Conservation (phyloP, 35 echinoderm and acorn worm genomes). For the Anneissia japonica region DNA sequence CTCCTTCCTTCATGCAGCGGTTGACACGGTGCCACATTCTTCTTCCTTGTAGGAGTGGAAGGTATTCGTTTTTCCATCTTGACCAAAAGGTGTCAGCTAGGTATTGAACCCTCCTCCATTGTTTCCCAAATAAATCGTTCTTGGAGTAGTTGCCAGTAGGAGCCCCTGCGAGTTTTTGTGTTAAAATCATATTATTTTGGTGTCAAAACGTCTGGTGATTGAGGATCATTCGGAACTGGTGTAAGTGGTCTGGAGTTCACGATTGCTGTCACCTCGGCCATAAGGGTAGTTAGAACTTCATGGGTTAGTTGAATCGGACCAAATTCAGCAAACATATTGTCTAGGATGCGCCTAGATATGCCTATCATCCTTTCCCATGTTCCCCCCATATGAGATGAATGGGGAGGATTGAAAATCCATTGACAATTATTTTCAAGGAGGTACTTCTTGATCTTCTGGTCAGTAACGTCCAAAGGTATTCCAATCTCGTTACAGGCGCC, state of each 20-base stretch:
- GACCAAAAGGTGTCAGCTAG: background rate
- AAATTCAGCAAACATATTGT: background rate
- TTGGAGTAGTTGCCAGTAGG: background rate
- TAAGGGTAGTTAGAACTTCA: background rate
- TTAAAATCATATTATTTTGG: slow-evolving; percentile 1
- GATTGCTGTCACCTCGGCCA: background rate
- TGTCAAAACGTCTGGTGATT: background rate
- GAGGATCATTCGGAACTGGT: background rate
- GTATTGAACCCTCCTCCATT: background rate
- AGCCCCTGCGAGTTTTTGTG: background rate
- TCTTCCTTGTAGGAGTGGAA: background rate
- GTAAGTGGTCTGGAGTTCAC: background rate
- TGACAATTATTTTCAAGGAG: background rate
- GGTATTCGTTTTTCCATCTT: background rate
- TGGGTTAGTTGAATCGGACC: background rate
- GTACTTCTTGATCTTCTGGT: background rate
- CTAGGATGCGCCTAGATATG: background rate
- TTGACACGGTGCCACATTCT: background rate
- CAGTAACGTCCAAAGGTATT: background rate
- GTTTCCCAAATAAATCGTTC: background rate
- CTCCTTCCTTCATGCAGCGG: background rate
- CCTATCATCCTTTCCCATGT: background rate
- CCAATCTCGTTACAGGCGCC: background rate
- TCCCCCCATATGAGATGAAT: background rate
- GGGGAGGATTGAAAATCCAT: background rate